Percentiles rank a stretch among this genome's conserved stretches.
phyloP scores from a whole-genome alignment of 1,140 invertebrate species.

The Drosophila malerkotliana region DNA sequence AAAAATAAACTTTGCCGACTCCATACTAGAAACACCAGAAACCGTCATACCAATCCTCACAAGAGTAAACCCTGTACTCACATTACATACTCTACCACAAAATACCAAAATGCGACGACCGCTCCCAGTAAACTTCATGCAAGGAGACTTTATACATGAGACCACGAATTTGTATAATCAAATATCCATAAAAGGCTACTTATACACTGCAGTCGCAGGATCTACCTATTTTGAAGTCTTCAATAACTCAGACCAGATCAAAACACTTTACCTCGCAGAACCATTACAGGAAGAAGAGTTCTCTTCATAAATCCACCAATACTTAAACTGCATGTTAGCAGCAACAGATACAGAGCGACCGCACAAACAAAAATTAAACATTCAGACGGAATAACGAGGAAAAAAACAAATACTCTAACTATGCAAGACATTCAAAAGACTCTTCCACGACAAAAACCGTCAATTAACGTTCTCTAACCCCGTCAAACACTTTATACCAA shows the following conservation, averaged over 20 bases:
- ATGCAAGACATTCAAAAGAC: conserved; percentile 21
- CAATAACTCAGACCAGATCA: conserved; percentile 20
- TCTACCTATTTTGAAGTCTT: conserved; percentile 21
- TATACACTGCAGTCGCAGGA: conserved; percentile 22
- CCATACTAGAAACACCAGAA: conserved; percentile 6
- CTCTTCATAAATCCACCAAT: conserved; percentile 19
- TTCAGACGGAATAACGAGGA: not conserved
- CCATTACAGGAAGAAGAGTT: no score
- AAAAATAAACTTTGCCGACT: conserved; percentile 29
- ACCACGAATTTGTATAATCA: conserved; percentile 12
- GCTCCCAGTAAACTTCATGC: conserved; percentile 22
- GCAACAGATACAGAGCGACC: no score
- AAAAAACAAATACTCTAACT: no score
- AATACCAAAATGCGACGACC: conserved; percentile 22
- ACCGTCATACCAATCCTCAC: conserved; percentile 35
- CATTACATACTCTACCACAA: conserved; percentile 27
- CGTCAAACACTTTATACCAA: conserved; percentile 12
- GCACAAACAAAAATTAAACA: not conserved
- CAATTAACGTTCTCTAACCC: conserved; percentile 31
- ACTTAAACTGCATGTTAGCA: not conserved
- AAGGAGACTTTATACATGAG: conserved; percentile 18
- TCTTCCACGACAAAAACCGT: conserved; percentile 20
- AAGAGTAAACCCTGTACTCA: conserved; percentile 23
- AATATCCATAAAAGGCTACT: conserved; percentile 24
- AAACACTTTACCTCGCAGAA: conserved; percentile 4